These are phyloP conservation scores for Tragopan temminckii DNA, from an alignment of 2,797 vertebrate genomes.

Conservation along the genomic window DNA sequence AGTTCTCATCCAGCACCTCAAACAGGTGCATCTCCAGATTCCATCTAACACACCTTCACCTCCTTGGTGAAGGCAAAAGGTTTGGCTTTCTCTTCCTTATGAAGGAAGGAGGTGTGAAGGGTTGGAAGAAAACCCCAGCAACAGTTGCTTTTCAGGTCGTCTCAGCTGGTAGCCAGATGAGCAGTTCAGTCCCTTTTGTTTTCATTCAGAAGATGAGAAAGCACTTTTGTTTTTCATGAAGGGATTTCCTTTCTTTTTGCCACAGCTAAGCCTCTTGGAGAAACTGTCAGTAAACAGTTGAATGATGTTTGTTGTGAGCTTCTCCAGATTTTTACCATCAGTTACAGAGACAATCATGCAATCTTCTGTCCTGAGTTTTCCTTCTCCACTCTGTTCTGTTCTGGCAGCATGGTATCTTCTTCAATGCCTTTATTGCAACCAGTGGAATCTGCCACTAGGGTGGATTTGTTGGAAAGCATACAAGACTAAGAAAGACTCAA, in stretches of 20 bases:
- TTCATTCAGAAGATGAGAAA: constrained; percentile 14
- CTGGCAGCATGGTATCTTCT: neutral
- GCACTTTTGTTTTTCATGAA: neutral
- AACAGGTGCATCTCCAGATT: neutral
- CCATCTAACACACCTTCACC: neutral
- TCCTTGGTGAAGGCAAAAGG: neutral
- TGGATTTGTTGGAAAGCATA: constrained; percentile 32
- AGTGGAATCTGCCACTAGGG: neutral
- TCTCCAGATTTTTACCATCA: neutral
- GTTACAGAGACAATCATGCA: neutral
- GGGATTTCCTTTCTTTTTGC: neutral
- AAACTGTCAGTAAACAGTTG: neutral
- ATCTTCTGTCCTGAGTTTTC: neutral
- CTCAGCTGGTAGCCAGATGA: neutral
- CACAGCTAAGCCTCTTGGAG: neutral
- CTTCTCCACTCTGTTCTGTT: neutral
- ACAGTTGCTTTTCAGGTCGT: neutral
- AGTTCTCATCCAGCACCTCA: neutral
- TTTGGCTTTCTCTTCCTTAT: neutral
- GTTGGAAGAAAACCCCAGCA: neutral
- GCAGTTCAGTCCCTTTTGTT: neutral
- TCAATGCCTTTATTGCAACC: neutral
- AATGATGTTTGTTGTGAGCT: neutral
- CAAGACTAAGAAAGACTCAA: neutral
- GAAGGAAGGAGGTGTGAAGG: neutral